Evolutionary conservation across 2,888 invertebrate genomes (phyloP).

Genomic region (Anorthoa munda): DNA sequence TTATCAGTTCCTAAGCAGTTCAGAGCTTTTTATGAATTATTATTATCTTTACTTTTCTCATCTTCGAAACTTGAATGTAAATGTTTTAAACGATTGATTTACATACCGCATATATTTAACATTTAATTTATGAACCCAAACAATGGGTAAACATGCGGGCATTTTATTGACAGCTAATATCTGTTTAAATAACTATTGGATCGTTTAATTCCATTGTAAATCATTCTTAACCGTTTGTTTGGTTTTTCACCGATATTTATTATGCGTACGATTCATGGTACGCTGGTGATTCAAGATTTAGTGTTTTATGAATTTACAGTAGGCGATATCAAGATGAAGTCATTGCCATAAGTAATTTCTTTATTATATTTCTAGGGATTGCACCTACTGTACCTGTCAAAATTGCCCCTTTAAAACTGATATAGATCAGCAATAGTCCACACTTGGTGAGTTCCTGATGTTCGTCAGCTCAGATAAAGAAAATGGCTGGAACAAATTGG

Average conservation of each 20-base stretch:
- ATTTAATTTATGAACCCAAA: constrained; percentile 65
- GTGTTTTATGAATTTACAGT: constrained; percentile 58
- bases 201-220: constrained; percentile 80
- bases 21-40: not conserved
- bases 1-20: not conserved
- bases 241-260: constrained; percentile 83
- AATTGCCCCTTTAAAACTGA: too few species aligned
- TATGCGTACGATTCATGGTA: constrained; percentile 80
- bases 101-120: constrained; percentile 61
- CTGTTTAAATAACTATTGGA: constrained; percentile 82
- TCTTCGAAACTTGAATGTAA: constrained; percentile 21
- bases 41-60: not conserved
- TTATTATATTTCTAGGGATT: not conserved
- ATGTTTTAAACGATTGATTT: constrained; percentile 64
- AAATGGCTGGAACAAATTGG: too few species aligned
- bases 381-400: not conserved
- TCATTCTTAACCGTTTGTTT: constrained; percentile 81
- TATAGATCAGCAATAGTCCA: too few species aligned
- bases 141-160: constrained; percentile 79
- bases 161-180: constrained; percentile 83
- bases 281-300: constrained; percentile 68
- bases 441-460: too few species aligned
- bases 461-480: too few species aligned
- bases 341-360: not conserved
- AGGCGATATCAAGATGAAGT: constrained; percentile 46